Base-by-base conservation (phyloP, 2,888 invertebrate species). In the Agrotis ipsilon region DNA sequence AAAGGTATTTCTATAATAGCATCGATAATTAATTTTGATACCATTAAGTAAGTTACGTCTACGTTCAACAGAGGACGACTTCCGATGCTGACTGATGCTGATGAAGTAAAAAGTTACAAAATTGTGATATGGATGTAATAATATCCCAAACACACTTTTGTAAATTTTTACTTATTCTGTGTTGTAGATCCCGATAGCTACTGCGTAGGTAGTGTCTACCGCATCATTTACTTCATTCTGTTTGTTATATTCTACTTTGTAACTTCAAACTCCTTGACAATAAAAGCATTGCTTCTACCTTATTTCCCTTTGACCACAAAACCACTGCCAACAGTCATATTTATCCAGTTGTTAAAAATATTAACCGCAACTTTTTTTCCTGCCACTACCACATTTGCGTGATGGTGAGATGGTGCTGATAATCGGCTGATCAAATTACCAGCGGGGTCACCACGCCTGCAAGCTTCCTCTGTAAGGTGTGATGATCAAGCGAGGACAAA, bases 351-450 rank as follows among this genome's bases (percentile, higher is more conserved):
- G 3, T 43, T 6, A 14, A 32, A 24, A 49, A 48, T 48, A 4
- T 4, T 27, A 24, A 3, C 3, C 9, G 1, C 6, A 13, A 1
- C 1, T 75, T 85, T 68, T 79, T 86, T 55, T 85, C 67, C 88
- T 52, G 62, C 72, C 91, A 46, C 70, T 91, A 85, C 87, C 51
- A 75, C 80, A 87, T 89, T 88, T 86, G 85, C 87, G 81, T 84
- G 88, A 86, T 87, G 86, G 84, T 71, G 81, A 89, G 92, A 92
- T 93, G 85, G 87, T 78, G 77, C 69, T 71, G 93, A 93, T 93
- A 91, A 93, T 91, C 91, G 76, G 63, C 55, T 90, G 91, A 93
- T 93, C 92, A 92, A 93, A 93, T 93, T 92, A 93, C 92, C 87
- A 83, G 78, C 83, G 82, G 81, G 85, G 83, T 80, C 80, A 82